A percentile compares a stretch with the other conserved stretches of the same genome.
Conservation (phyloP, 30 jellyfish, hydroid and myxozoan species). For the Nemopilema nomurai region DNA sequence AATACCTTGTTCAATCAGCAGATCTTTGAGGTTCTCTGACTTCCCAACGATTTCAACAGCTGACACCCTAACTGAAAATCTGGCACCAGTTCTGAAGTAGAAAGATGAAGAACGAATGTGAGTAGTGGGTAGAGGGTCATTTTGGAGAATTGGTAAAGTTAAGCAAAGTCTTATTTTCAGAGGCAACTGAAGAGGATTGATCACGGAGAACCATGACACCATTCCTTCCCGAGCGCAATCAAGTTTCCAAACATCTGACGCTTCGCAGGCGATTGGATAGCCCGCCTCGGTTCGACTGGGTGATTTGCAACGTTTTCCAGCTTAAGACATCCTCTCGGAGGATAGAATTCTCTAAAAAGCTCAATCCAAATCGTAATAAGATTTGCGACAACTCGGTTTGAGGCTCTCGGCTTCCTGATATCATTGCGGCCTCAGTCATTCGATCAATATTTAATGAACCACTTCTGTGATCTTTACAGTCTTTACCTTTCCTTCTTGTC, state of each 20-base stretch:
- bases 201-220: too few relatives aligned
- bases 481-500: slow-evolving; percentile 84
- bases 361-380: not conserved
- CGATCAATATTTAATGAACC: not conserved
- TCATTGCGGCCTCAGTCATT: not conserved
- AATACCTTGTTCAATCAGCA: slow-evolving; percentile 84
- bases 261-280: too few relatives aligned
- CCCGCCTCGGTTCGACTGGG: too few relatives aligned
- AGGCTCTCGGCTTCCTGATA: not conserved
- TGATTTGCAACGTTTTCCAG: too few relatives aligned
- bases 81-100: slow-evolving; percentile 84
- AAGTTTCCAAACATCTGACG: too few relatives aligned
- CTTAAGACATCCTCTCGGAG: not conserved
- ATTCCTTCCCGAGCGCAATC: too few relatives aligned
- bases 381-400: too few relatives aligned
- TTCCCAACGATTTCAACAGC: slow-evolving; percentile 93
- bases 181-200: too few relatives aligned
- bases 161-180: too few relatives aligned
- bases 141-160: too few relatives aligned
- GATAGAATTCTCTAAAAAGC: not conserved
- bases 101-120: too few relatives aligned
- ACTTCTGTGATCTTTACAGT: not conserved
- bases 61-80: slow-evolving; percentile 93
- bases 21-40: slow-evolving; percentile 84
- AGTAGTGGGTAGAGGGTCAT: too few relatives aligned